A percentile compares a stretch with the other conserved stretches of the same genome.
These are phyloP conservation scores for Phoronis australis DNA, from an alignment of 2,888 invertebrate species.

Conservation along the genomic window DNA sequence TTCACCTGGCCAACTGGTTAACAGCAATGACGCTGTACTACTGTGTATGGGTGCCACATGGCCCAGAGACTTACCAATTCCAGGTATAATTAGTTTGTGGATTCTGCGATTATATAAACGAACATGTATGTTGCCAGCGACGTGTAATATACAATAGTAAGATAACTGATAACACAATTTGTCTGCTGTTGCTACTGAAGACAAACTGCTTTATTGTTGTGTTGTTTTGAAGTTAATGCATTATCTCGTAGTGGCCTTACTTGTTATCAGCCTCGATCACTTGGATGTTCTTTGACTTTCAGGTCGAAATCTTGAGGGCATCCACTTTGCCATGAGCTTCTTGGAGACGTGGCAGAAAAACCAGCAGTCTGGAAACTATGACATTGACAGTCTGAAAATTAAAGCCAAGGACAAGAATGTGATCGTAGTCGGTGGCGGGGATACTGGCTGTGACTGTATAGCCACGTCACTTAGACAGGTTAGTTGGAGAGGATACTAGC, in stretches of 20 bases:
- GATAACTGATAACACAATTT: too few species aligned
- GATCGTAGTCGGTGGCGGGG: slow-evolving; percentile 80
- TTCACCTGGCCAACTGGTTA: slow-evolving; percentile 61
- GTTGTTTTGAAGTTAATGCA: background rate
- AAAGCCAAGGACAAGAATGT: slow-evolving; percentile 91
- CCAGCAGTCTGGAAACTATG: slow-evolving; percentile 70
- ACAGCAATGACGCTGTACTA: slow-evolving; percentile 77
- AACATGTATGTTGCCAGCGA: too few species aligned
- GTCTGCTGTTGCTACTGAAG: too few species aligned
- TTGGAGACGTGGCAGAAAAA: slow-evolving; percentile 90
- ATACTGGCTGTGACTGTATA: slow-evolving; percentile 96
- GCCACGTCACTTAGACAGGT: slow-evolving; percentile 85
- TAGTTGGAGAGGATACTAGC: slow-evolving; percentile 60
- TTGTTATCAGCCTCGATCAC: background rate
- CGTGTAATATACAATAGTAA: too few species aligned
- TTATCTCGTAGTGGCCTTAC: too few species aligned
- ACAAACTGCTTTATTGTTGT: too few species aligned
- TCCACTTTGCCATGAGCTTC: slow-evolving; percentile 97
- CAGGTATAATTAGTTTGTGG: too few species aligned
- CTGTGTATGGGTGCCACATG: slow-evolving; percentile 92
- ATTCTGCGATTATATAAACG: too few species aligned
- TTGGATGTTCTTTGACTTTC: slow-evolving; percentile 37
- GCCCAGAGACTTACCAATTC: slow-evolving; percentile 76
- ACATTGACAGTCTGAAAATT: slow-evolving; percentile 57
- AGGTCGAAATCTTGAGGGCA: slow-evolving; percentile 83